phyloP scores from a whole-genome alignment of 2,888 invertebrate species.

The Platypus cylindrus region DNA sequence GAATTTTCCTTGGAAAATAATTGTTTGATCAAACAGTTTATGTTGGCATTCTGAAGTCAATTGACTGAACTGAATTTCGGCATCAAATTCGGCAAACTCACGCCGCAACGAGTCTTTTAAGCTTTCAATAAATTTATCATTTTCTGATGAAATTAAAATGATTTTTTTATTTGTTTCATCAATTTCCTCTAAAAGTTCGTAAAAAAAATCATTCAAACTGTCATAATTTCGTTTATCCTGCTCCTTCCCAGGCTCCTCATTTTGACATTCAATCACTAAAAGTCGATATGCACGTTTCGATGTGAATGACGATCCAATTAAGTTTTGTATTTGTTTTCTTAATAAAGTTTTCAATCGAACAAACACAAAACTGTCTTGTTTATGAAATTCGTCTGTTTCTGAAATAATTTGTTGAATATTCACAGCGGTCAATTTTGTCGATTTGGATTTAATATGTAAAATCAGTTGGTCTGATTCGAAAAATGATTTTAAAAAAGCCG shows the following conservation, averaged over 20 bases:
- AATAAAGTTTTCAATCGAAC: slow-evolving; percentile 3
- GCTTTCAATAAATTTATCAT: slow-evolving; percentile 1
- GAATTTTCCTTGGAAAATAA: slow-evolving; percentile 6
- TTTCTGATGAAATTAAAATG: slow-evolving; percentile 3
- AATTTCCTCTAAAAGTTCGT: background rate
- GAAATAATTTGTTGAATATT: slow-evolving; percentile 8
- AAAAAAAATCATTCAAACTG: background rate
- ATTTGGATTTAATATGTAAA: slow-evolving; percentile 5
- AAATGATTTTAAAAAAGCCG: background rate
- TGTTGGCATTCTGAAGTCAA: slow-evolving; percentile 3
- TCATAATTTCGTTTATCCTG: background rate
- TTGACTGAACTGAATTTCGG: slow-evolving; percentile 6
- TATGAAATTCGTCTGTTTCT: background rate
- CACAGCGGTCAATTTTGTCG: slow-evolving; percentile 6
- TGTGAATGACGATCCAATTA: slow-evolving; percentile 4
- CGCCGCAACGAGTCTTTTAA: background rate
- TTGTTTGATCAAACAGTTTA: slow-evolving; percentile 3
- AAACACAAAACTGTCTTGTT: slow-evolving; percentile 11
- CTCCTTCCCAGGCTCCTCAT: background rate
- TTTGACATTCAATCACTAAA: slow-evolving; percentile 9
- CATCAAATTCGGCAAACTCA: background rate
- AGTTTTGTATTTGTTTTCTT: slow-evolving; percentile 5
- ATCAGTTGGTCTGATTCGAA: background rate
- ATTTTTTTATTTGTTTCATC: slow-evolving; percentile 4
- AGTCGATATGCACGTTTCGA: slow-evolving; percentile 3